Conservation (phyloP, 2,113 vertebrate genomes). For the Serilophus lunatus region DNA sequence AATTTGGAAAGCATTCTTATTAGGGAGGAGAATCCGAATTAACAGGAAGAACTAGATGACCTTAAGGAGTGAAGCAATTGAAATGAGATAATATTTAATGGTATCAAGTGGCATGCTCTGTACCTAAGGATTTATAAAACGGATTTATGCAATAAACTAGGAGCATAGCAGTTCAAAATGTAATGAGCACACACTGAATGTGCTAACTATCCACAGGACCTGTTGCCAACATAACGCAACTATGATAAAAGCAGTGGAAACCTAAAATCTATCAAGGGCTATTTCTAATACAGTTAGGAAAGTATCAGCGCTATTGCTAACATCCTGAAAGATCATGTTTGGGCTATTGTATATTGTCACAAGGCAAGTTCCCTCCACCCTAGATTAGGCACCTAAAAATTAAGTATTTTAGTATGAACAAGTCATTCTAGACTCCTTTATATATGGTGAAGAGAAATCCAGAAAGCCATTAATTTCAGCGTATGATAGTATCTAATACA, state of each 20-base stretch:
- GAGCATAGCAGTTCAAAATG: background rate
- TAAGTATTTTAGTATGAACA: background rate
- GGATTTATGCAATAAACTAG: conserved; percentile 17
- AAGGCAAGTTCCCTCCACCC: background rate
- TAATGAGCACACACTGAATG: background rate
- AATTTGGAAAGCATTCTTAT: conserved; percentile 33
- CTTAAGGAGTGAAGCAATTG: conserved; percentile 34
- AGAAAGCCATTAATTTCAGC: background rate
- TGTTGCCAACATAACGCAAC: background rate
- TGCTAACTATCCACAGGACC: background rate
- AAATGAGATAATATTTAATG: background rate
- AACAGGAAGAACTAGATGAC: conserved; percentile 57
- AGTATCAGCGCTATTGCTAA: background rate
- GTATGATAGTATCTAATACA: background rate
- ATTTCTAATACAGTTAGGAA: background rate
- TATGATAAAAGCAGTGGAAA: background rate
- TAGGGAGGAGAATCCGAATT: conserved; percentile 40
- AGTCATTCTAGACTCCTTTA: background rate
- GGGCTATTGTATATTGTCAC: background rate
- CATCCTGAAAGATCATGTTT: background rate
- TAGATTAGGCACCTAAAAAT: background rate
- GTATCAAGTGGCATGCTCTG: background rate
- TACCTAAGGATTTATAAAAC: background rate
- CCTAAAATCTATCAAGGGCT: background rate
- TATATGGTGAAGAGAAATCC: background rate